phyloP scores from a whole-genome alignment of 2,888 invertebrate genomes.

The Lasioglossum calceatum region DNA sequence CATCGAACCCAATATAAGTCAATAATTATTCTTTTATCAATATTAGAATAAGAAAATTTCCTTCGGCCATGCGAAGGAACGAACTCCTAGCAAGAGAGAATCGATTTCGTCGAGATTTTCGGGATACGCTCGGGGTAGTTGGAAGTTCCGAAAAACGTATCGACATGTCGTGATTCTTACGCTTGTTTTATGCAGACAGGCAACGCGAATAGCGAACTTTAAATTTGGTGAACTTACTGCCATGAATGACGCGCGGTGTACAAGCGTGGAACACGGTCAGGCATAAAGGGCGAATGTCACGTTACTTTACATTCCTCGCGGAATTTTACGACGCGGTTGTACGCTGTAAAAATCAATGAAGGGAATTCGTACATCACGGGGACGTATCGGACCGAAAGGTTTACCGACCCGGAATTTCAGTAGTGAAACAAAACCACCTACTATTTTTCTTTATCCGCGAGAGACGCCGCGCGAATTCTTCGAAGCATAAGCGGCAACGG shows the following conservation, averaged over 20 bases:
- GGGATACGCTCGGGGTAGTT: neutral
- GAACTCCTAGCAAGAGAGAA: neutral
- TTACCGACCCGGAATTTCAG: slow-evolving; percentile 29
- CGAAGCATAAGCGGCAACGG: neutral
- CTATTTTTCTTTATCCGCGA: slow-evolving; percentile 9
- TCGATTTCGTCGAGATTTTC: neutral
- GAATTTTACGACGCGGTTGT: slow-evolving; percentile 68
- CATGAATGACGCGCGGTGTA: slow-evolving; percentile 55
- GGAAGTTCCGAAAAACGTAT: neutral
- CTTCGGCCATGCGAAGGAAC: neutral
- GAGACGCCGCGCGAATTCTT: neutral
- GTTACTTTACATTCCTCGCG: slow-evolving; percentile 64
- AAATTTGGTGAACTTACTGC: slow-evolving; percentile 66
- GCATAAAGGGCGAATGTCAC: slow-evolving; percentile 56
- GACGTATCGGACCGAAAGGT: slow-evolving; percentile 42
- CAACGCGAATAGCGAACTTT: slow-evolving; percentile 54
- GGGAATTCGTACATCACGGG: slow-evolving; percentile 52
- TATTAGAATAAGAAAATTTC: too few species aligned
- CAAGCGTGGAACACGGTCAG: slow-evolving; percentile 37
- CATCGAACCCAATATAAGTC: too few species aligned
- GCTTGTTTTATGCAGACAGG: slow-evolving; percentile 52
- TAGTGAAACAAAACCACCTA: neutral
- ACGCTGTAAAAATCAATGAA: slow-evolving; percentile 71
- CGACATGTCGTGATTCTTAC: slow-evolving; percentile 13
- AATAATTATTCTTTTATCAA: too few species aligned